Percentiles rank a stretch among this genome's conserved stretches.
These are phyloP conservation scores for Rhynchomys soricoides DNA, from an alignment of 2,113 vertebrate species.

Conservation along the genomic window DNA sequence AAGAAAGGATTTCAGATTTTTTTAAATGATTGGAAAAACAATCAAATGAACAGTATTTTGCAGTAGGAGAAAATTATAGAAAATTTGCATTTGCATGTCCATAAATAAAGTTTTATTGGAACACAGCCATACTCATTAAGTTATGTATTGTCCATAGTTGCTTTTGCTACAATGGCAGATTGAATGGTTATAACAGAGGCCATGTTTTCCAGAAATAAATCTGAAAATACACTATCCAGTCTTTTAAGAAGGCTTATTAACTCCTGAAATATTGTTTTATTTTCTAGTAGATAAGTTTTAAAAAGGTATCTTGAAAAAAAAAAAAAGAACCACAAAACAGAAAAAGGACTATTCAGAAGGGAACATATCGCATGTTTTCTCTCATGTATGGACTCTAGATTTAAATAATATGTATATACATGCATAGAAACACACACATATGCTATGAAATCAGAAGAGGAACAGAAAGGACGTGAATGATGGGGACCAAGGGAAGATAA, in stretches of 20 bases:
- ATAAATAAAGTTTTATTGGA: constrained; percentile 79
- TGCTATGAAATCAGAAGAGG: not conserved
- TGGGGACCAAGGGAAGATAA: not conserved
- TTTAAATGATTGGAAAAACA: constrained; percentile 48
- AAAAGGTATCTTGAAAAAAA: not conserved
- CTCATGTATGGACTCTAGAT: not conserved
- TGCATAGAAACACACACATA: not conserved
- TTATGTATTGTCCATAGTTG: constrained; percentile 44
- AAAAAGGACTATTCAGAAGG: not conserved
- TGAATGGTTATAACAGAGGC: constrained; percentile 51
- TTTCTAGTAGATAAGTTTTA: constrained; percentile 17
- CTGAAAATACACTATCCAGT: constrained; percentile 49
- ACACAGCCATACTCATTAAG: constrained; percentile 61
- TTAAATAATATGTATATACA: not conserved
- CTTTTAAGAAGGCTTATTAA: constrained; percentile 35
- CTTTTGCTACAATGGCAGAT: constrained; percentile 50
- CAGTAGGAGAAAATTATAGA: constrained; percentile 50
- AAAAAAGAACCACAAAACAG: no score
- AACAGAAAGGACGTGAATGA: not conserved
- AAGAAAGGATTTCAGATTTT: constrained; percentile 62
- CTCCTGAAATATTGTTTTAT: not conserved
- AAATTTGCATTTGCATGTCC: constrained; percentile 59
- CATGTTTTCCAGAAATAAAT: constrained; percentile 50
- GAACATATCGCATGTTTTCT: not conserved
- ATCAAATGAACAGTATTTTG: constrained; percentile 48